phyloP scores from a whole-genome alignment of 2,797 vertebrate species.

The Enoplosus armatus region DNA sequence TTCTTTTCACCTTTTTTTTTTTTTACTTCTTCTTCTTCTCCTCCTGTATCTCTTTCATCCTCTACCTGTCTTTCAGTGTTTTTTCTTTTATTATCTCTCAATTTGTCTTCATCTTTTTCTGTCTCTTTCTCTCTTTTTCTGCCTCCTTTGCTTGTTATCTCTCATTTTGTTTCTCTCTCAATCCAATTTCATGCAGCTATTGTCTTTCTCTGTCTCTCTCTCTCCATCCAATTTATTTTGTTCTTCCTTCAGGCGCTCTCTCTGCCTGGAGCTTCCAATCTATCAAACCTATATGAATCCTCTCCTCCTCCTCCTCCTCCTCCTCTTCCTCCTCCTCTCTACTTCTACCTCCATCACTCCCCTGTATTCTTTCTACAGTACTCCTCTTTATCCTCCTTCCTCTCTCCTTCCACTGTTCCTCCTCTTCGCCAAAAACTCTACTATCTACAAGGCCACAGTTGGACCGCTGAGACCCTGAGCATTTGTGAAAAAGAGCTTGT shows the following conservation, averaged over 20 bases:
- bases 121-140: not conserved
- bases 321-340: not conserved
- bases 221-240: slow-evolving; percentile 64
- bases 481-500: slow-evolving; percentile 22
- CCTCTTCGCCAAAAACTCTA: slow-evolving; percentile 13
- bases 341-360: not conserved
- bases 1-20: not conserved
- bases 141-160: slow-evolving; percentile 38
- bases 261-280: slow-evolving; percentile 52
- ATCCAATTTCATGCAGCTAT: slow-evolving; percentile 60
- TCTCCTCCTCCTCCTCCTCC: slow-evolving; percentile 18
- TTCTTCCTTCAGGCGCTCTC: slow-evolving; percentile 51
- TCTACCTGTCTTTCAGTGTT: too few species aligned
- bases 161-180: slow-evolving; percentile 45
- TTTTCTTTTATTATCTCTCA: not conserved
- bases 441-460: slow-evolving; percentile 59
- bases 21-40: too few species aligned
- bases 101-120: not conserved
- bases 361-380: not conserved
- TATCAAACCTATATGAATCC: slow-evolving; percentile 62
- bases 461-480: slow-evolving; percentile 36
- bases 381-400: slow-evolving; percentile 6
- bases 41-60: not conserved
- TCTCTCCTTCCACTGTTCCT: slow-evolving; percentile 3
- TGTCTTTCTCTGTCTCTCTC: slow-evolving; percentile 31